Percentiles rank a stretch among this genome's conserved stretches.
Evolutionary conservation across 2,797 vertebrate genomes (phyloP).

Genomic region (Pseudochromis fuscus): DNA sequence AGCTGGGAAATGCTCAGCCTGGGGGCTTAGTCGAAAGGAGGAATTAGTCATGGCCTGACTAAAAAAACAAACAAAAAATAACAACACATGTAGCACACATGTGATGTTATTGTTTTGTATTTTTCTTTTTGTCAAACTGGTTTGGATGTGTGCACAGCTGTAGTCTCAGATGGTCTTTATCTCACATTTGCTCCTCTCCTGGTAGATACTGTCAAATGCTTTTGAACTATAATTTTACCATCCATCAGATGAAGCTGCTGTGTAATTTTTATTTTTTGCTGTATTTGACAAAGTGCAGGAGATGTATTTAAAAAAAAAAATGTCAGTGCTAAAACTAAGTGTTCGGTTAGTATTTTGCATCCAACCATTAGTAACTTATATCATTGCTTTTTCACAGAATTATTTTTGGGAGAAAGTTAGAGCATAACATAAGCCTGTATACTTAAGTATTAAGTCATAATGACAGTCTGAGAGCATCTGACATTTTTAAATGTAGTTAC

Average conservation of each 20-base stretch:
- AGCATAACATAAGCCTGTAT: conserved; percentile 1
- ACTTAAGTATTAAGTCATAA: conserved; percentile 17
- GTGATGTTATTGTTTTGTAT: not conserved
- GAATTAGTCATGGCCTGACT: conserved; percentile 5
- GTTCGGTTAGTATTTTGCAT: not conserved
- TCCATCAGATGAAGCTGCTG: not conserved
- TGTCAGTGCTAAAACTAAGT: not conserved
- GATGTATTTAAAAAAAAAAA: not conserved
- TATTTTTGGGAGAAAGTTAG: not conserved
- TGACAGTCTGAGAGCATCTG: conserved; percentile 25
- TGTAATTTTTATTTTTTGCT: not conserved
- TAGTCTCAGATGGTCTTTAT: too few relatives aligned
- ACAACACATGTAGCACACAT: too few relatives aligned
- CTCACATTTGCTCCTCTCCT: not conserved
- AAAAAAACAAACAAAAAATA: too few relatives aligned
- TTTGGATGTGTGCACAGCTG: not conserved
- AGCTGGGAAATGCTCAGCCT: conserved; percentile 11
- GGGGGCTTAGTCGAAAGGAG: conserved; percentile 1
- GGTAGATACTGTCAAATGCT: too few relatives aligned
- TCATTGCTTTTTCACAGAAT: not conserved
- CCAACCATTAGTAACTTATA: not conserved
- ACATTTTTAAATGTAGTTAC: conserved; percentile 25
- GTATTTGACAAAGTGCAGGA: not conserved
- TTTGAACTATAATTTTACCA: too few relatives aligned
- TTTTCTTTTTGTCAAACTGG: not conserved